Percentiles rank a stretch among this genome's conserved stretches.
These are phyloP conservation scores for Pyxicephalus adspersus DNA, from an alignment of 2,113 vertebrate species.

Conservation along the genomic window DNA sequence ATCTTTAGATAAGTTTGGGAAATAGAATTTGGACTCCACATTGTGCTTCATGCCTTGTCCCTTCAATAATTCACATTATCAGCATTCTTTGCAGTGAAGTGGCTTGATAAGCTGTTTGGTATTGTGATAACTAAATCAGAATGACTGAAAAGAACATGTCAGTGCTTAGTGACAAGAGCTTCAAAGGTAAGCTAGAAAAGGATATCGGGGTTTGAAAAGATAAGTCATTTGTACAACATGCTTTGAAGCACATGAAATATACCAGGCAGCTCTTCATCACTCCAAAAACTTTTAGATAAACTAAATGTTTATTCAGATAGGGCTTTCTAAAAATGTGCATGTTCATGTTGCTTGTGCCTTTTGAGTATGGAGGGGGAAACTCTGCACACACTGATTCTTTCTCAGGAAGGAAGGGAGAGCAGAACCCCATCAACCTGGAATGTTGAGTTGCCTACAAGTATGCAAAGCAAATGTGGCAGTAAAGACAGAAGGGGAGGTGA, in stretches of 20 bases:
- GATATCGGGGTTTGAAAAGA: conserved; percentile 7
- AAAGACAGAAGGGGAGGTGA: too few species aligned
- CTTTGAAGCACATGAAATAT: conserved; percentile 27
- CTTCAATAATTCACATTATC: background rate
- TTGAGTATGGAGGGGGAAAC: too few species aligned
- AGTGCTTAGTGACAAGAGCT: background rate
- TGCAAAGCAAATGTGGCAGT: too few species aligned
- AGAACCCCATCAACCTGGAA: too few species aligned
- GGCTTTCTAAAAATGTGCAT: too few species aligned
- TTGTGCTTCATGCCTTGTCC: background rate
- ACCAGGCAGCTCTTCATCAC: background rate
- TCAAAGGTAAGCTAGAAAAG: conserved; percentile 19
- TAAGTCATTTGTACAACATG: conserved; percentile 39
- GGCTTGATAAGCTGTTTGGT: background rate
- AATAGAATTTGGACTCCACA: background rate
- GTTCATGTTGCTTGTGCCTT: too few species aligned
- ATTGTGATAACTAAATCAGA: conserved; percentile 7
- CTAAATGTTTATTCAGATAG: too few species aligned
- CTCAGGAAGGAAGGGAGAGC: too few species aligned
- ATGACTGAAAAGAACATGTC: conserved; percentile 18
- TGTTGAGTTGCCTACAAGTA: too few species aligned
- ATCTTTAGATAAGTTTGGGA: conserved; percentile 19
- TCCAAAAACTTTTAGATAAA: too few species aligned
- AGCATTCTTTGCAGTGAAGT: conserved; percentile 17
- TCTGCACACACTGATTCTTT: too few species aligned